Evolutionary conservation across 2,113 vertebrate genomes (phyloP).

Genomic region (Pluvianellus socialis): DNA sequence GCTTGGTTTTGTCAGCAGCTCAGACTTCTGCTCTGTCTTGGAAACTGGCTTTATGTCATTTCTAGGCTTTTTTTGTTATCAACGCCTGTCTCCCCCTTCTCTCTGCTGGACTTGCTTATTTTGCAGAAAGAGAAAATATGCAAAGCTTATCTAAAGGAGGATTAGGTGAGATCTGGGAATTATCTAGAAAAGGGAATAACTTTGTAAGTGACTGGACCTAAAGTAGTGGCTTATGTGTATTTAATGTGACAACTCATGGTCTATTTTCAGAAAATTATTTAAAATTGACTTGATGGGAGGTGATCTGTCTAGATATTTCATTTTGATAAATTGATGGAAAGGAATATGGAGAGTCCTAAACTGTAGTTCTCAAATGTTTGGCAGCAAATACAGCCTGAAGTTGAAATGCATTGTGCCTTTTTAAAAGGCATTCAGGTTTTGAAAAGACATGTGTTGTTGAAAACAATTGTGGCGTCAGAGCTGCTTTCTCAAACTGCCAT

Average conservation of each 20-base stretch:
- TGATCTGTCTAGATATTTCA: not conserved
- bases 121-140: not conserved
- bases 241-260: not conserved
- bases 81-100: fast-evolving
- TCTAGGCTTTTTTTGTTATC: not conserved
- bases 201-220: not conserved
- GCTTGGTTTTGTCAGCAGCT: not conserved
- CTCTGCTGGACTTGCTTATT: not conserved
- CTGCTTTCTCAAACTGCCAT: not conserved
- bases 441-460: not conserved
- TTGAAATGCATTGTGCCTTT: not conserved
- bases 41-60: not conserved
- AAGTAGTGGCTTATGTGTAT: not conserved
- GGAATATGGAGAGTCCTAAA: not conserved
- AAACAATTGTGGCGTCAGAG: not conserved
- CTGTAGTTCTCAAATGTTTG: not conserved
- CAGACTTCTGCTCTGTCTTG: not conserved
- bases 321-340: not conserved
- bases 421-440: not conserved
- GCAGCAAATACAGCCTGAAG: not conserved
- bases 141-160: not conserved
- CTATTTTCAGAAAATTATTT: not conserved
- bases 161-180: not conserved
- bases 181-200: not conserved
- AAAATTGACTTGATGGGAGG: not conserved